A percentile compares a stretch with the other conserved stretches of the same genome.
Conservation (phyloP, 64 coral and sea anemone species). For the Dendronephthya gigantea region DNA sequence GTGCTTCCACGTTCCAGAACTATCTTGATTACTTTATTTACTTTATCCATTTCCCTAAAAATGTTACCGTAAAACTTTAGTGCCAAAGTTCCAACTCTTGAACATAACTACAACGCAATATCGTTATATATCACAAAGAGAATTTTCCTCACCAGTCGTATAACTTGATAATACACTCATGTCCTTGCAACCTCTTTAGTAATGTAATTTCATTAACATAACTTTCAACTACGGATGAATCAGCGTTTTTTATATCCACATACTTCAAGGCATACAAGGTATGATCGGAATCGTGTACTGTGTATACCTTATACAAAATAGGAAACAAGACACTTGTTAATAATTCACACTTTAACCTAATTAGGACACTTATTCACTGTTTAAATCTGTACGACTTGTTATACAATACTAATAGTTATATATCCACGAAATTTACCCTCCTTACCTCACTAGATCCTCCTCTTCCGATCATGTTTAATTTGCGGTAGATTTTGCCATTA, state of each 20-base stretch:
- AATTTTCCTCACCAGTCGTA: conserved; percentile 73
- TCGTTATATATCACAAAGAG: no score
- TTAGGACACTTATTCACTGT: no score
- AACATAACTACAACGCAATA: no score
- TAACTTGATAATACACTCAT: conserved; percentile 74
- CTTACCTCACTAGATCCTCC: conserved; percentile 82
- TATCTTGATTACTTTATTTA: conserved; percentile 46
- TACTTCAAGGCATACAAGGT: conserved; percentile 73
- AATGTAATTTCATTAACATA: conserved; percentile 80
- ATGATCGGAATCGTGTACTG: conserved; percentile 55
- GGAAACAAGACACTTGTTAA: no score
- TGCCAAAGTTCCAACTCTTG: background rate
- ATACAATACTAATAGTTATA: no score
- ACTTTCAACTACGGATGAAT: conserved; percentile 60
- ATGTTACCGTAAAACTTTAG: background rate
- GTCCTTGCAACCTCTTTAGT: conserved; percentile 65
- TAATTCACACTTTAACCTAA: no score
- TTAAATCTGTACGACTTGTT: no score
- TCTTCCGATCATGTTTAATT: conserved; percentile 60
- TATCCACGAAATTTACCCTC: background rate
- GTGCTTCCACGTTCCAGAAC: conserved; percentile 86
- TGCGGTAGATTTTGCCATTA: conserved; percentile 64
- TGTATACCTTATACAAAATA: conserved; percentile 36
- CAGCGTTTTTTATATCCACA: conserved; percentile 81
- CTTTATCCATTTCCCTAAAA: conserved; percentile 79